Percentiles rank a stretch among this genome's conserved stretches.
These are phyloP conservation scores for Tanypteryx hageni DNA, from an alignment of 2,888 invertebrate species.

Conservation along the genomic window DNA sequence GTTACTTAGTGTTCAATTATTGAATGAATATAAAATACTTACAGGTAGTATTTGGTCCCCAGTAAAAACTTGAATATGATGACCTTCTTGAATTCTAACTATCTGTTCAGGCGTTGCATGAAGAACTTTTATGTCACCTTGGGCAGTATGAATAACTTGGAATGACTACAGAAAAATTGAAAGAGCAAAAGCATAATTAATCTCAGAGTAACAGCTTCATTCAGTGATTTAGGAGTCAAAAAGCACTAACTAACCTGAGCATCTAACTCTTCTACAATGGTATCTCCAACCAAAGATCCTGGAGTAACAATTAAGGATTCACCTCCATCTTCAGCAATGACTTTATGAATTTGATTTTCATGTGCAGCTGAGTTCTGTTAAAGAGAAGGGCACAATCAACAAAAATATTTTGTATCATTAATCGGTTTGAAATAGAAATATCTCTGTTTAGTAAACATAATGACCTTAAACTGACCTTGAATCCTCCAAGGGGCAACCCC, in stretches of 20 bases:
- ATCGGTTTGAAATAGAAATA: background rate
- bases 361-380: constrained; percentile 40
- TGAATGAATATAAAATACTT: constrained; percentile 40
- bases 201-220: background rate
- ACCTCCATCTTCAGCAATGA: constrained; percentile 66
- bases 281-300: constrained; percentile 65
- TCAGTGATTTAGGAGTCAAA: background rate
- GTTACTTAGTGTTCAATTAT: no score
- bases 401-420: background rate
- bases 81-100: constrained; percentile 67
- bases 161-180: constrained; percentile 50
- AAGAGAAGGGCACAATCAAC: background rate
- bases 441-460: background rate
- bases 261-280: constrained; percentile 67
- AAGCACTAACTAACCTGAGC: constrained; percentile 65
- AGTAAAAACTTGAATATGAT: constrained; percentile 68
- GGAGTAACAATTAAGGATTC: constrained; percentile 67
- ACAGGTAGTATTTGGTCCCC: constrained; percentile 68
- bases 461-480: constrained; percentile 58
- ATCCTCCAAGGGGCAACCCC: constrained; percentile 67
- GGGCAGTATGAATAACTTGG: constrained; percentile 68
- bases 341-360: constrained; percentile 64
- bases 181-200: background rate
- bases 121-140: constrained; percentile 68
- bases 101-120: constrained; percentile 69